Base-by-base conservation (phyloP, 2,113 vertebrate species). In the Ammodytes dubius region DNA sequence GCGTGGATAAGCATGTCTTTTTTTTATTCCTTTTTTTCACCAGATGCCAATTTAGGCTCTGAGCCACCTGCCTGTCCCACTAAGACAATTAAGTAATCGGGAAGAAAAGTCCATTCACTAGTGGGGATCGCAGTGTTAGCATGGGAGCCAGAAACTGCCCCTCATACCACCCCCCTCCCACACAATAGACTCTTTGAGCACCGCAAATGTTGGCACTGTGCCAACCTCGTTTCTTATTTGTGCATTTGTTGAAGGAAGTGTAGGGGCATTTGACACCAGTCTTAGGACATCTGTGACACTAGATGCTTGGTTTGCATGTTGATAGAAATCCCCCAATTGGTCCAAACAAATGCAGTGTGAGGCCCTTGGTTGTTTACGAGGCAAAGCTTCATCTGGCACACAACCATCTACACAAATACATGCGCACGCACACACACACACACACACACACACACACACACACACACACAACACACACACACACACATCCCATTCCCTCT, bases 21-120 rank as follows among this genome's bases (percentile, higher is more conserved):
- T 54, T 47, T 65, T 69, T 73, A 27, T 73, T 66, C 50, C n/a
- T 68, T 64, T 73, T 59, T 79, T 60, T 42, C 9, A 86, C 70
- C 80, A 88, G 81, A 87, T 90, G 85, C 89, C 86, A 91, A 91
- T 82, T 64, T 72, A 79, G 78, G 74, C 76, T 90, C 86, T 68
- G 70, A 88, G 86, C 89, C 92, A 94, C 92, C 92, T 94, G 93
- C 90, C 81, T 79, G 61, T 82, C 80, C 77, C 74, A 83, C 80
- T 85, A 89, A 92, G 79, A 93, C 83, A 92, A 90, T 92, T 91
- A 89, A 84, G 76, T 76, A 89, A 85, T 90, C 72, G 85, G 77
- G 63, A 80, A 90, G 77, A 91, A 91, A 87, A 86, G 74, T 42
- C 88, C 88, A 87, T 93, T 94, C 82, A 90, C 64, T 67, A 54